Evolutionary conservation across 2,113 vertebrate genomes (phyloP).

Genomic region (Murina feae): DNA sequence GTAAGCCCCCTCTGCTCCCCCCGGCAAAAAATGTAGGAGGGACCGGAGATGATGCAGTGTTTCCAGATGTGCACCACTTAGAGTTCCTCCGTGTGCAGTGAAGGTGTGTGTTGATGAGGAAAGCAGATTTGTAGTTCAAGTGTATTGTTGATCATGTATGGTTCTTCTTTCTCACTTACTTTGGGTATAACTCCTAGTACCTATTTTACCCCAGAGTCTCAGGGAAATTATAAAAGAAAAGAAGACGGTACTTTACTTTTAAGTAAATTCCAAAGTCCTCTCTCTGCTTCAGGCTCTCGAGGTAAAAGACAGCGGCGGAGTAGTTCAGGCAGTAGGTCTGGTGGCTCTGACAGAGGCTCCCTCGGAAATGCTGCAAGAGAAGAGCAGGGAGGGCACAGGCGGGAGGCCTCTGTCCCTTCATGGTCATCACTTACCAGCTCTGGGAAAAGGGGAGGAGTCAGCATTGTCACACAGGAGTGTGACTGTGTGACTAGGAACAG

Average conservation of each 20-base stretch:
- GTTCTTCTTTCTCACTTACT: neutral
- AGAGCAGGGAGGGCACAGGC: fast-evolving
- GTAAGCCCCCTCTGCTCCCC: neutral
- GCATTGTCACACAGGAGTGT: neutral
- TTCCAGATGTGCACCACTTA: neutral
- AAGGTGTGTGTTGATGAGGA: neutral
- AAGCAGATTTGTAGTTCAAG: neutral
- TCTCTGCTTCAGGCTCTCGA: constrained; percentile 88
- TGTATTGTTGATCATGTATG: neutral
- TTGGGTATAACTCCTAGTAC: neutral
- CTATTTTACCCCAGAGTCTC: neutral
- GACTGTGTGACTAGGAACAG: neutral
- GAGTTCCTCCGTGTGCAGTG: neutral
- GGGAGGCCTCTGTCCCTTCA: neutral
- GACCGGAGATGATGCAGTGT: neutral
- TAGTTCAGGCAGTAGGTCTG: constrained; percentile 95
- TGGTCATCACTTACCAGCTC: neutral
- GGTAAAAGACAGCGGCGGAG: constrained; percentile 87
- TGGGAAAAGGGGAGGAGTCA: neutral
- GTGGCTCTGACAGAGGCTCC: constrained; percentile 89
- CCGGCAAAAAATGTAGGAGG: neutral
- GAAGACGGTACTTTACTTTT: constrained; percentile 84
- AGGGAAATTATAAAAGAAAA: neutral
- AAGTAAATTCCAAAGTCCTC: constrained; percentile 91
- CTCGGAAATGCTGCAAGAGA: constrained; percentile 83